A percentile compares a stretch with the other conserved stretches of the same genome.
phyloP scores from a whole-genome alignment of 2,113 vertebrate genomes.

The Scolopax mira region DNA sequence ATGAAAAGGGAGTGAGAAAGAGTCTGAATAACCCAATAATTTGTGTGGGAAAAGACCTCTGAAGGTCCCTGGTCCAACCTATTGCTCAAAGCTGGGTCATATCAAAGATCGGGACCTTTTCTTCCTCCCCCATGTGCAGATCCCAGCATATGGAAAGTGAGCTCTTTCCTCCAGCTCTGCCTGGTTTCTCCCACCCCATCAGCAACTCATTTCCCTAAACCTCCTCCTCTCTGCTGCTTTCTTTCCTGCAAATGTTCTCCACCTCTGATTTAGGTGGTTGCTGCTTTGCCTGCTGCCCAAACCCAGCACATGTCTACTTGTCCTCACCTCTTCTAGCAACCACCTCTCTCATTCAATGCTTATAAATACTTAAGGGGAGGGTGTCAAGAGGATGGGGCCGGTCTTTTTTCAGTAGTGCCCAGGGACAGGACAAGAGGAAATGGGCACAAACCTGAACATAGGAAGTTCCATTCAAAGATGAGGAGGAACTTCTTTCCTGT shows the following conservation, averaged over 20 bases:
- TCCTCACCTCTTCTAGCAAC: neutral
- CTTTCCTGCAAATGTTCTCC: neutral
- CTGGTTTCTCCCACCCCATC: neutral
- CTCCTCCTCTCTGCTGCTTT: neutral
- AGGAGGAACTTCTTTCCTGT: too few relatives aligned
- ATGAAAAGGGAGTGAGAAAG: neutral
- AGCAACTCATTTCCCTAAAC: neutral
- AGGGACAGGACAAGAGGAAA: too few relatives aligned
- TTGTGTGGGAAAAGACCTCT: neutral
- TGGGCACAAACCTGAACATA: too few relatives aligned
- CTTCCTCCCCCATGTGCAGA: neutral
- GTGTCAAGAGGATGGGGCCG: too few relatives aligned
- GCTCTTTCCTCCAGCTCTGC: neutral
- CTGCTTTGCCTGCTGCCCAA: neutral
- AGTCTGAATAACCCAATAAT: neutral
- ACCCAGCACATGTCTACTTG: neutral
- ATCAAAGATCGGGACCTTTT: neutral
- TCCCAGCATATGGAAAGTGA: neutral
- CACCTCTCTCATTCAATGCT: neutral
- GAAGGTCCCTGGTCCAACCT: neutral
- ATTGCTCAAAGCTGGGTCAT: neutral
- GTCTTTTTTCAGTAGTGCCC: too few relatives aligned
- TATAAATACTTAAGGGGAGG: too few relatives aligned
- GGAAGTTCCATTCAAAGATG: too few relatives aligned
- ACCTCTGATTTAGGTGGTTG: neutral